Evolutionary conservation across 2,888 invertebrate species (phyloP).

Genomic region (Spisula solida): DNA sequence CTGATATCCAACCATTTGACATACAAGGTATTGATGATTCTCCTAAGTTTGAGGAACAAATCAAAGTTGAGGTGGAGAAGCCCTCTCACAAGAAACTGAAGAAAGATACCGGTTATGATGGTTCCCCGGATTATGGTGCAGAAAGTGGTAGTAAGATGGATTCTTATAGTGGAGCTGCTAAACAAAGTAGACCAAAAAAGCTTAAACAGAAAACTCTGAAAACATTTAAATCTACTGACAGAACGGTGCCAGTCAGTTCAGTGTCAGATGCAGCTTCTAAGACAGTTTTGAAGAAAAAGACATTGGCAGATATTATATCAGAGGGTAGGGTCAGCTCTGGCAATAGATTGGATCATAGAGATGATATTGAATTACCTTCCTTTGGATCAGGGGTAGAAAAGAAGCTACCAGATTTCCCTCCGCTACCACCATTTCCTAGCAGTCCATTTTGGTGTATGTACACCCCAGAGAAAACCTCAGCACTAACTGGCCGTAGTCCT

Average conservation of each 20-base stretch:
- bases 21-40: constrained; percentile 30
- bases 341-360: not conserved
- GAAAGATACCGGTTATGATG: constrained; percentile 30
- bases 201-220: constrained; percentile 47
- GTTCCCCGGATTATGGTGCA: not conserved
- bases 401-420: constrained; percentile 43
- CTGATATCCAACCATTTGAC: constrained; percentile 65
- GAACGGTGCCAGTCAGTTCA: not conserved
- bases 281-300: constrained; percentile 15
- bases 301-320: constrained; percentile 42
- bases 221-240: constrained; percentile 30
- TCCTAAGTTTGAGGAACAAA: not conserved
- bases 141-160: not conserved
- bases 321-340: not conserved
- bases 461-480: constrained; percentile 36
- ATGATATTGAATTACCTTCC: constrained; percentile 20
- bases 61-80: not conserved
- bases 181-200: constrained; percentile 22
- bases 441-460: constrained; percentile 72
- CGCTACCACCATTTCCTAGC: constrained; percentile 62
- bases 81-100: constrained; percentile 45
- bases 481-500: constrained; percentile 36
- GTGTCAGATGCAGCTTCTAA: not conserved
- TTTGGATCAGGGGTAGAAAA: constrained; percentile 12
- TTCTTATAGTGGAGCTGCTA: not conserved